Evolutionary conservation across 1,140 invertebrate genomes (phyloP).

Genomic region (Brachionus rubens): DNA sequence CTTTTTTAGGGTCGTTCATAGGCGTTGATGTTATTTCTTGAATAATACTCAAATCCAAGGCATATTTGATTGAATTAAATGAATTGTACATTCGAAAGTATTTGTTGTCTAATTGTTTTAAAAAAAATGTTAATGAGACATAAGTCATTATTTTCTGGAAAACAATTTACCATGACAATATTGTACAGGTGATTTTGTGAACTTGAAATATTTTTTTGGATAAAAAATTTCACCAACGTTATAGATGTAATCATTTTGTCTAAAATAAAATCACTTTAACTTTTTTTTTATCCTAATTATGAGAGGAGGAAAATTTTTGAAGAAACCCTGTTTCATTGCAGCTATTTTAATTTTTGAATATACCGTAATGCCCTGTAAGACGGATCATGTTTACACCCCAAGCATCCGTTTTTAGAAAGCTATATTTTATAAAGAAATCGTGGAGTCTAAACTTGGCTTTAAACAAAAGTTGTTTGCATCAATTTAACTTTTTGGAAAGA

Average conservation of each 20-base stretch:
- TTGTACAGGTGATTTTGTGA: conserved; percentile 17
- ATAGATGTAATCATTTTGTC: conserved; percentile 23
- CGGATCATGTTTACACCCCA: no score
- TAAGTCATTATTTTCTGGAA: not conserved
- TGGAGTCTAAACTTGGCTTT: no score
- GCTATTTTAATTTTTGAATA: no score
- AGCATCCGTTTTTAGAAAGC: no score
- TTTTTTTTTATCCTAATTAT: no score
- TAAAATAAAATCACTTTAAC: not conserved
- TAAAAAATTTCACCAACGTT: conserved; percentile 5
- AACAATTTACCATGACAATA: conserved; percentile 5
- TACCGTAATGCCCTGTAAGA: no score
- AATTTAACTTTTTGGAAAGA: no score
- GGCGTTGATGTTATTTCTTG: conserved; percentile 28
- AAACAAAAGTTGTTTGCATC: no score
- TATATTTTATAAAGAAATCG: no score
- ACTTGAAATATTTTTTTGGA: not conserved
- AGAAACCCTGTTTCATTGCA: no score
- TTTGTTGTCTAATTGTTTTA: not conserved
- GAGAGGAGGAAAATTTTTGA: no score
- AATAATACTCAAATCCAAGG: conserved; percentile 30
- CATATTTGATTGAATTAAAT: conserved; percentile 42
- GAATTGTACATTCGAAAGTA: conserved; percentile 26
- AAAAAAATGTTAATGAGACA: not conserved
- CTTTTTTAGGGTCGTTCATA: conserved; percentile 29